Base-by-base conservation (phyloP, 2,113 vertebrate genomes). In the Perca flavescens region DNA sequence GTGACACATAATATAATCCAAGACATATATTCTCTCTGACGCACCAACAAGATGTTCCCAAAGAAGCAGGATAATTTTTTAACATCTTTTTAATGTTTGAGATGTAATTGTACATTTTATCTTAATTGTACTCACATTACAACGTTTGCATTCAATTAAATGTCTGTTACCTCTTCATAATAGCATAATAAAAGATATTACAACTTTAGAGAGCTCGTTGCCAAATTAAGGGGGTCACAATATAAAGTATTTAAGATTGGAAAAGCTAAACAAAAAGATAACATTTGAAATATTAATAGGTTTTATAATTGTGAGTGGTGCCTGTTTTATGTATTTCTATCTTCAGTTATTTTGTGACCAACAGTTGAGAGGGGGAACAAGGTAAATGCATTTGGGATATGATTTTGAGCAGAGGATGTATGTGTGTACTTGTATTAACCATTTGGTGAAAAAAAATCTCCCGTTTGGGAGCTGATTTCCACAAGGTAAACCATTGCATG, bases 191-290 rank as follows among this genome's bases (percentile, higher is more conserved):
- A 47, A 70, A 46, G 0, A 77, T 65, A 57, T 52, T 71, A 34
- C 56, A 40, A 40, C 46, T 72, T 62, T 57, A 49, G 63, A 46
- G 36, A 72, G 72, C 34, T 67, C 1, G 2, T 50, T 50, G 49
- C 50, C 19, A 31, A 78, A 79, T 82, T 66, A 73, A 79, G 12
- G 25, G 61, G 34, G 74, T 46, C 69, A 70, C 5, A 65, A 1
- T n/a, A 78, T 77, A 28, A 66, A 67, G 52, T 74, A 74, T 77
- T 80, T 21, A 22, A 76, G 61, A 28, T 53, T 52, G 22, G 58
- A 56, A 63, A 60, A 61, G 28, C 16, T 14, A 25, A 72, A 58
- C 14, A 46, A 1, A 80, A 65, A 77, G 36, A 53, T 58, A 47
- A 47, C 15, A 56, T 54, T 49, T 46, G 3, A 63, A 66, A 74